Evolutionary conservation across 1,140 invertebrate genomes (phyloP).

Genomic region (Oncopodura yosiiana): DNA sequence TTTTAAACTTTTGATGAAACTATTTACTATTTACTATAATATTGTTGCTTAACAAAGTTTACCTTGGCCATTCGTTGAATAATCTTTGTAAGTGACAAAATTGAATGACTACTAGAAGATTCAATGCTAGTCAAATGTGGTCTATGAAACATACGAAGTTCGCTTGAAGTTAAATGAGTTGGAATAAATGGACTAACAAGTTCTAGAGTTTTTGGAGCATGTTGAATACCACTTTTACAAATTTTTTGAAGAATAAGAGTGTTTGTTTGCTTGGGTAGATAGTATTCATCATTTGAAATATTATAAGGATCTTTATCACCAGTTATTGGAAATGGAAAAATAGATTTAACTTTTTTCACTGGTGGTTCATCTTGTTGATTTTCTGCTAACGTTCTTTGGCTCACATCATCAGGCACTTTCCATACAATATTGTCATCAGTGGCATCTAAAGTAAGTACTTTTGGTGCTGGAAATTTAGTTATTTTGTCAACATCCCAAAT

Average conservation of each 20-base stretch:
- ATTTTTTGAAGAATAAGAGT: conserved; percentile 61
- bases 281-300: conserved; percentile 95
- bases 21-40: background rate
- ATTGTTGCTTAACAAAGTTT: background rate
- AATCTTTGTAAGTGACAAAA: conserved; percentile 72
- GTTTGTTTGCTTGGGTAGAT: conserved; percentile 74
- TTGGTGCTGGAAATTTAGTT: conserved; percentile 76
- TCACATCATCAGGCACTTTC: conserved; percentile 53
- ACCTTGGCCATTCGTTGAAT: conserved; percentile 83
- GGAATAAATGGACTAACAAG: conserved; percentile 89
- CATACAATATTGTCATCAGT: conserved; percentile 97
- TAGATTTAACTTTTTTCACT: background rate
- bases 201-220: conserved; percentile 93
- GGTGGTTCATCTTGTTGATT: background rate
- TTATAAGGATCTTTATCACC: conserved; percentile 89
- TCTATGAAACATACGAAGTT: conserved; percentile 85
- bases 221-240: conserved; percentile 77
- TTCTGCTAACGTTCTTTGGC: background rate
- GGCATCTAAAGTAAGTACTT: conserved; percentile 86
- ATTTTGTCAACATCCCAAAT: conserved; percentile 92
- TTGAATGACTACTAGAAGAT: conserved; percentile 55
- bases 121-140: conserved; percentile 71
- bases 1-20: background rate
- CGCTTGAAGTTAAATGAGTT: conserved; percentile 70
- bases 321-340: conserved; percentile 63